Conservation (phyloP, 1,140 invertebrate species). For the Sycobia sp. region DNA sequence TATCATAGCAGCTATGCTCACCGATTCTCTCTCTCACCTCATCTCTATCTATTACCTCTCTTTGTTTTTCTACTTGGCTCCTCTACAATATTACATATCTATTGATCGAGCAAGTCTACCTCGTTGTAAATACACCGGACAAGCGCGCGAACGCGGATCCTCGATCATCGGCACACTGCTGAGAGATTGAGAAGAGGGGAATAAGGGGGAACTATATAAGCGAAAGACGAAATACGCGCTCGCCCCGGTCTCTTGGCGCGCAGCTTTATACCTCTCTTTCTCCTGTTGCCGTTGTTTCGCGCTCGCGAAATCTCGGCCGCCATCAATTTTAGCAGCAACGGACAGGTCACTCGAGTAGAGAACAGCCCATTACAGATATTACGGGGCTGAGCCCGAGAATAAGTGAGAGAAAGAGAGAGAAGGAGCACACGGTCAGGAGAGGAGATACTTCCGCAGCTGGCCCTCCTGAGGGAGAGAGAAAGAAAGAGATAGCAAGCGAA, state of each 20-base stretch:
- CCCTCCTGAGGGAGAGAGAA: no score
- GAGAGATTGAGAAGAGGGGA: not conserved
- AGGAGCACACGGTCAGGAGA: not conserved
- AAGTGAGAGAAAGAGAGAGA: not conserved
- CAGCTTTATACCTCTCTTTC: no score
- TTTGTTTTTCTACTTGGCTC: not conserved
- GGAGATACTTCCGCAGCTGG: not conserved
- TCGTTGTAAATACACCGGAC: slow-evolving; percentile 20
- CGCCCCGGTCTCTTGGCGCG: no score
- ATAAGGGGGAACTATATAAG: slow-evolving; percentile 8
- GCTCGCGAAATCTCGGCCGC: slow-evolving; percentile 54
- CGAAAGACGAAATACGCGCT: slow-evolving; percentile 16
- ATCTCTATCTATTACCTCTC: no score
- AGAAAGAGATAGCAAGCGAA: no score
- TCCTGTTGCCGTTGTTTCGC: not conserved
- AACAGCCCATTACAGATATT: slow-evolving; percentile 58
- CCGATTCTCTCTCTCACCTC: not conserved
- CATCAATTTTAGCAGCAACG: slow-evolving; percentile 53
- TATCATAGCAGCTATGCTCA: not conserved
- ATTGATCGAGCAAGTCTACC: slow-evolving; percentile 1
- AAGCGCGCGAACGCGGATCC: slow-evolving; percentile 15
- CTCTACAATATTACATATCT: slow-evolving; percentile 2
- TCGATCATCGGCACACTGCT: slow-evolving; percentile 27
- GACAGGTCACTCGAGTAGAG: slow-evolving; percentile 60
- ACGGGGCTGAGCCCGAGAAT: slow-evolving; percentile 35